Evolutionary conservation across 1,140 invertebrate genomes (phyloP).

Genomic region (Centruroides sculpturatus): DNA sequence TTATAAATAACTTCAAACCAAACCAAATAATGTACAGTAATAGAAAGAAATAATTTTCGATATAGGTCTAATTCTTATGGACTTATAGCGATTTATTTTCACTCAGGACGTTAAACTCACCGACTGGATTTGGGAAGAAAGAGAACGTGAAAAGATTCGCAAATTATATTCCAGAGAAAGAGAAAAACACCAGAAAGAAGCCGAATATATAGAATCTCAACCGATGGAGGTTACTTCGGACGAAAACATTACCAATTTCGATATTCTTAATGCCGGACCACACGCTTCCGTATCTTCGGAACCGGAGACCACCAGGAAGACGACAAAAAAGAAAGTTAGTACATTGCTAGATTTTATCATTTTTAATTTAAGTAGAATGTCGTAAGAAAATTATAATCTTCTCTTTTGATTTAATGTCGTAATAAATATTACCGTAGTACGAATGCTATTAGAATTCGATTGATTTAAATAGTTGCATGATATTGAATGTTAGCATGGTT

Average conservation of each 20-base stretch:
- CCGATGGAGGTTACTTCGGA: not conserved
- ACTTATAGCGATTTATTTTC: too few species aligned
- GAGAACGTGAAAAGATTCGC: conserved; percentile 40
- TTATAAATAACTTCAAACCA: too few species aligned
- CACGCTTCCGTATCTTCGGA: not conserved
- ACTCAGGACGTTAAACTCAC: conserved; percentile 66
- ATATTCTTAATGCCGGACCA: not conserved
- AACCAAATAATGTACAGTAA: too few species aligned
- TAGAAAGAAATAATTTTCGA: too few species aligned
- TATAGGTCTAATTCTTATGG: too few species aligned
- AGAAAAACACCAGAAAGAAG: conserved; percentile 40
- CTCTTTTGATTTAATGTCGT: too few species aligned
- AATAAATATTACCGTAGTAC: too few species aligned
- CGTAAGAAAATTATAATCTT: too few species aligned
- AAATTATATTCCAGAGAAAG: conserved; percentile 2
- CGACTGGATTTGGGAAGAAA: conserved; percentile 71
- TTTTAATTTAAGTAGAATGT: too few species aligned
- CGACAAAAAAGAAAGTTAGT: conserved; percentile 2
- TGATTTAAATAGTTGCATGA: too few species aligned
- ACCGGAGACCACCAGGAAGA: not conserved
- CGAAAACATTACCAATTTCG: not conserved
- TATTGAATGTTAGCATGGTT: too few species aligned
- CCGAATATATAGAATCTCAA: not conserved
- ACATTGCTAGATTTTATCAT: conserved; percentile 1
- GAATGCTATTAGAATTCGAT: too few species aligned